Base-by-base conservation (phyloP, 2,797 vertebrate genomes). In the Pipistrellus pygmaeus region DNA sequence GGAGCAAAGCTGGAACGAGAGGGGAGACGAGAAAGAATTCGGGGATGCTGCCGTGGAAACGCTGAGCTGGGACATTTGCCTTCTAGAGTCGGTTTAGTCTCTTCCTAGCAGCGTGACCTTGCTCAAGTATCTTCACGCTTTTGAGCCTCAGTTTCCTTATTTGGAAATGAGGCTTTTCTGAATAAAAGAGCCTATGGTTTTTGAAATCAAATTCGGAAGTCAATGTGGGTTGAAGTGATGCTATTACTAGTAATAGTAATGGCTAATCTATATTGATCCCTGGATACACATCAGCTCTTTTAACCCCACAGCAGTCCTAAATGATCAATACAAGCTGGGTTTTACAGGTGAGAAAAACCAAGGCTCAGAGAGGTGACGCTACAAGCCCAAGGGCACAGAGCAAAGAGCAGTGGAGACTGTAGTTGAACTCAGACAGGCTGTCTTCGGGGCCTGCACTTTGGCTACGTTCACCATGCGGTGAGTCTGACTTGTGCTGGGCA, bases 191-290 rank as follows among this genome's bases (percentile, higher is more conserved):
- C 30, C 17, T 9, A 15, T 57, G 35, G 38, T 69, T 88, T 72
- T 64, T 88, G 64, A 86, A 94, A 81, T 86, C 14, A 96, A 72
- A 35, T 75, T 93, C 53, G 41, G 75, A 94, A 90, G 75, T 48
- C 85, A 51, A 3, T 30, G 44, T 73, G 44, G 46, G 23, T n/a
- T 57, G 60, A 20, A 57, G 20, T 18, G 21, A 69, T 51, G 32
- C 9, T 25, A 38, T 1, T 35, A 23, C 20, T 38, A 46, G 38
- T n/a, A 20, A 17, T 13, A 35, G 23, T 23, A 53, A 60, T 21
- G 66, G 51, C 35, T 80, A 17, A 30, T n/a, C 48, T 66, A 17
- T 66, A 46, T 21, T 66, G 86, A 83, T 44, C 38, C 25, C 32
- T 85, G 53, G 46, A 14, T 41, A 14, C 18, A 64, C 23, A 48